Base-by-base conservation (phyloP, 2,888 invertebrate species). In the Lasioglossum malachurum region DNA sequence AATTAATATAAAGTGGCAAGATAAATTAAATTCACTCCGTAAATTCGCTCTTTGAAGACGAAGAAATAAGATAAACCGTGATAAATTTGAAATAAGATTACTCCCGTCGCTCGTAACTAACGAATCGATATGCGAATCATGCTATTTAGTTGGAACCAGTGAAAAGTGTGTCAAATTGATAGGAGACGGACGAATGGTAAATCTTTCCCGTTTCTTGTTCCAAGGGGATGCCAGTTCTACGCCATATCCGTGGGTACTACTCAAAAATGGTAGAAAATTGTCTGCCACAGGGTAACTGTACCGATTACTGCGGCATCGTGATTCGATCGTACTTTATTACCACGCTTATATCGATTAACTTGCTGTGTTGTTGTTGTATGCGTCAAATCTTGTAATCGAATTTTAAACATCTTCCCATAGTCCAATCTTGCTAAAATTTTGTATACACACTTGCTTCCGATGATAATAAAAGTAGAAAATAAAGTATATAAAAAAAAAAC, bases 141-240 rank as follows among this genome's bases (percentile, higher is more conserved):
- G 12, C n/a, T 57, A 57, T 57, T 57, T 57, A 12, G n/a, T 57
- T 12, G n/a, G 57, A n/a, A 57, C 8, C 57, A 12, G 57, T 12
- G 57, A 57, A n/a, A 57, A 57, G 57, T 57, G 57, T 57, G 57
- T 57, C 57, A n/a, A 57, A n/a, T n/a, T 57, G n/a, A 57, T n/a
- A 57, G 4, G n/a, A 12, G 57, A 23, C n/a, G 53, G 1, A 53
- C 8, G 53, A n/a, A n/a, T 53, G 23, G 3, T 53, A 53, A n/a
- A 57, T 57, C 57, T n/a, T n/a, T n/a, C n/a, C 57, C 12, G 4
- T 57, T 12, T 12, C 8, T n/a, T n/a, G 4, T 12, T n/a, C 4
- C 7, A 23, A 23, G 19, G 23, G 7, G n/a, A n/a, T n/a, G n/a
- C 4, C n/a, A n/a, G 3, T 12, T 57, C 57, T n/a, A n/a, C 53